phyloP scores from a whole-genome alignment of 2,113 vertebrate species.

The Tilapia sparmanii region DNA sequence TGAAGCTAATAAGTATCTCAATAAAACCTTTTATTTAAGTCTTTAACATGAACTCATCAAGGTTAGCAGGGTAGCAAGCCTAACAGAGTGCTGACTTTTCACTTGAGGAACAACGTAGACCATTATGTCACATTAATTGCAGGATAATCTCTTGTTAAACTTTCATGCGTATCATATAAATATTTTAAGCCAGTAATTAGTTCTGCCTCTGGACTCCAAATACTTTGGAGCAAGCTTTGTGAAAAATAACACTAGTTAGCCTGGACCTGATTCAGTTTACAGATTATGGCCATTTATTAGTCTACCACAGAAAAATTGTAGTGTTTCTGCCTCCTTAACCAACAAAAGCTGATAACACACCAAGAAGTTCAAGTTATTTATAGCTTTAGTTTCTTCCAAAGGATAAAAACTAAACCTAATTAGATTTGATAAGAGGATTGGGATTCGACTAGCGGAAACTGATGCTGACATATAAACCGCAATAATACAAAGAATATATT shows the following conservation, averaged over 20 bases:
- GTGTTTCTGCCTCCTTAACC: not conserved
- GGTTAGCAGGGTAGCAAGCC: not conserved
- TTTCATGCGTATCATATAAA: not conserved
- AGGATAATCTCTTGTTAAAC: not conserved
- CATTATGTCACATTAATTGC: not conserved
- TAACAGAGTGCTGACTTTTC: not conserved
- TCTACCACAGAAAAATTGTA: not conserved
- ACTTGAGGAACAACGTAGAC: not conserved
- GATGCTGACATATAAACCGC: not conserved
- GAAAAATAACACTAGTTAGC: not conserved
- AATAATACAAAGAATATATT: not conserved
- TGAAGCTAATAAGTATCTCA: not conserved
- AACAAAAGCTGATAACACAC: not conserved
- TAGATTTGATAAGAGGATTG: not conserved
- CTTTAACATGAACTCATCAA: not conserved
- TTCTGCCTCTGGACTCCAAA: not conserved
- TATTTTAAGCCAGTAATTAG: not conserved
- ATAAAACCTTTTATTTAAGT: not conserved
- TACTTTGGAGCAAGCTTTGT: not conserved
- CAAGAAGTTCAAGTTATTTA: not conserved
- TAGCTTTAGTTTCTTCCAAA: not conserved
- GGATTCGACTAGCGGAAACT: not conserved
- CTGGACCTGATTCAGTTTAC: not conserved
- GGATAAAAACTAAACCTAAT: not conserved
- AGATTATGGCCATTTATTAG: not conserved